These are phyloP conservation scores for Tipula vernalis DNA, from an alignment of 2,888 invertebrate species.

Conservation along the genomic window DNA sequence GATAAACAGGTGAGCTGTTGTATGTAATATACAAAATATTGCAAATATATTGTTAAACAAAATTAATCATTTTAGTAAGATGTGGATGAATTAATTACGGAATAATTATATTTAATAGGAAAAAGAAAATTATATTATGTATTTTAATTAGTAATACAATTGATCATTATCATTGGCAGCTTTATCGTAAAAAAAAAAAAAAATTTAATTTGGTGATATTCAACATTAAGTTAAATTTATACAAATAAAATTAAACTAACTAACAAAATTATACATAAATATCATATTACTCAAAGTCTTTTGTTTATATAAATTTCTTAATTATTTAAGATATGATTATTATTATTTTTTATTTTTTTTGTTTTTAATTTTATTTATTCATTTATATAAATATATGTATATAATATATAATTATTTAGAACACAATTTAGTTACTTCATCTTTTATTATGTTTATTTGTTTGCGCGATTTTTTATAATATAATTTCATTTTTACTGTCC, in stretches of 20 bases:
- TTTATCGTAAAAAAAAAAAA: neutral
- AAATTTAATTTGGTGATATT: neutral
- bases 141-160: neutral
- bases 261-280: neutral
- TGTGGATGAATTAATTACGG: no score
- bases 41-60: no score
- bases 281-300: neutral
- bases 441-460: neutral
- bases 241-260: neutral
- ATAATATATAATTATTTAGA: neutral
- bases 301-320: slow-evolving; percentile 4
- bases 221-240: neutral
- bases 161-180: neutral
- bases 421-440: slow-evolving; percentile 6
- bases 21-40: no score
- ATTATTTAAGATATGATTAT: neutral
- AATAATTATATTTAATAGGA: neutral
- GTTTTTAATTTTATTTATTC: neutral
- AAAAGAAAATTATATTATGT: neutral
- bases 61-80: no score
- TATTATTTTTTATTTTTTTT: neutral
- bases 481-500: slow-evolving; percentile 16
- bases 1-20: neutral
- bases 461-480: neutral
- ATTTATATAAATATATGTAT: neutral